These are phyloP conservation scores for Ptilorrhoa leucosticta DNA, from an alignment of 2,113 vertebrate genomes.

Conservation along the genomic window DNA sequence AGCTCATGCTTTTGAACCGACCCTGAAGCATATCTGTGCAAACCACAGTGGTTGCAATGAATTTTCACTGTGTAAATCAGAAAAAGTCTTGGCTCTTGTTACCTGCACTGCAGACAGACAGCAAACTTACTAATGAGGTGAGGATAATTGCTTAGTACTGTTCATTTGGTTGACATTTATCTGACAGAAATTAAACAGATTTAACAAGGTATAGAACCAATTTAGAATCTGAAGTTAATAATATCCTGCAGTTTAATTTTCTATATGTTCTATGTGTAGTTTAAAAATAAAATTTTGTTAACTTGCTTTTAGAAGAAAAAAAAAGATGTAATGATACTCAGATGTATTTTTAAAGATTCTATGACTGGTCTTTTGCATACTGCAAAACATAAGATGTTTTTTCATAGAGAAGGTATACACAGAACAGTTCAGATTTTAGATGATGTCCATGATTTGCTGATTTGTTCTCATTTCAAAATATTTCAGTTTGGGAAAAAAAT, in stretches of 20 bases:
- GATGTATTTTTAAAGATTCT: background rate
- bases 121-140: background rate
- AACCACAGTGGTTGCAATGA: background rate
- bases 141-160: background rate
- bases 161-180: background rate
- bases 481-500: background rate
- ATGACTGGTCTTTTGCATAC: background rate
- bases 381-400: background rate
- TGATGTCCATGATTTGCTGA: background rate
- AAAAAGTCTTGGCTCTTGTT: background rate
- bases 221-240: background rate
- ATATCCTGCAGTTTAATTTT: background rate
- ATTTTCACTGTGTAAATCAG: background rate
- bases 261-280: background rate
- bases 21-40: background rate
- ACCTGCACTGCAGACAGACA: background rate
- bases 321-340: background rate
- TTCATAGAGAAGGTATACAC: background rate
- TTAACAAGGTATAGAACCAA: background rate
- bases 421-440: background rate
- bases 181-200: background rate
- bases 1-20: background rate
- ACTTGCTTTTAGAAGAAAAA: background rate
- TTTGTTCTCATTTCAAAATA: background rate
- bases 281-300: background rate